A percentile compares a stretch with the other conserved stretches of the same genome.
Conservation (phyloP, 1,140 invertebrate genomes). For the Melitaea cinxia region DNA sequence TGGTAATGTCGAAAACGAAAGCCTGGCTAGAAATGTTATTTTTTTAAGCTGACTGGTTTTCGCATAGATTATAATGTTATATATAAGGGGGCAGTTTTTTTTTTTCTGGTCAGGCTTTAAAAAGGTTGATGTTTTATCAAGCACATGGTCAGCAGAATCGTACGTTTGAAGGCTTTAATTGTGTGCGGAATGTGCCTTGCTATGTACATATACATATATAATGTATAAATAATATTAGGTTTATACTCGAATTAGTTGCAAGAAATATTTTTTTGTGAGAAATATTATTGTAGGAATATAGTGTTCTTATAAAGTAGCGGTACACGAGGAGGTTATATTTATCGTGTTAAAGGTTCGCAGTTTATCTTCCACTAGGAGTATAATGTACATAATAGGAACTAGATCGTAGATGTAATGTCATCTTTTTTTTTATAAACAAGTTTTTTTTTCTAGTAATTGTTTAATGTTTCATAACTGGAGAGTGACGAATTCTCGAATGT, state of each 20-base stretch:
- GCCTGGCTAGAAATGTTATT: constrained; percentile 47
- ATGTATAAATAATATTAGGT: constrained; percentile 75
- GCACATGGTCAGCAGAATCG: constrained; percentile 72
- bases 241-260: constrained; percentile 82
- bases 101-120: constrained; percentile 51
- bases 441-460: constrained; percentile 78
- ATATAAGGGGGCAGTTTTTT: constrained; percentile 19
- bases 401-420: constrained; percentile 64
- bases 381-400: constrained; percentile 73
- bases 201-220: constrained; percentile 74
- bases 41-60: constrained; percentile 16
- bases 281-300: constrained; percentile 75
- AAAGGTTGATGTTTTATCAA: constrained; percentile 75
- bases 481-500: constrained; percentile 81
- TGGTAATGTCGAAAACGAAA: constrained; percentile 45
- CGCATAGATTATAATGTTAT: constrained; percentile 19
- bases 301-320: constrained; percentile 67
- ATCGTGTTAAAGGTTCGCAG: constrained; percentile 79
- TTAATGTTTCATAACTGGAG: constrained; percentile 77
- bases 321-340: constrained; percentile 68
- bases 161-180: constrained; percentile 75
- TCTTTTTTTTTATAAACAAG: constrained; percentile 71
- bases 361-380: constrained; percentile 79
- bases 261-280: constrained; percentile 80
- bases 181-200: constrained; percentile 83